These are phyloP conservation scores for Chunga burmeisteri DNA, from an alignment of 2,113 vertebrate species.

Conservation along the genomic window DNA sequence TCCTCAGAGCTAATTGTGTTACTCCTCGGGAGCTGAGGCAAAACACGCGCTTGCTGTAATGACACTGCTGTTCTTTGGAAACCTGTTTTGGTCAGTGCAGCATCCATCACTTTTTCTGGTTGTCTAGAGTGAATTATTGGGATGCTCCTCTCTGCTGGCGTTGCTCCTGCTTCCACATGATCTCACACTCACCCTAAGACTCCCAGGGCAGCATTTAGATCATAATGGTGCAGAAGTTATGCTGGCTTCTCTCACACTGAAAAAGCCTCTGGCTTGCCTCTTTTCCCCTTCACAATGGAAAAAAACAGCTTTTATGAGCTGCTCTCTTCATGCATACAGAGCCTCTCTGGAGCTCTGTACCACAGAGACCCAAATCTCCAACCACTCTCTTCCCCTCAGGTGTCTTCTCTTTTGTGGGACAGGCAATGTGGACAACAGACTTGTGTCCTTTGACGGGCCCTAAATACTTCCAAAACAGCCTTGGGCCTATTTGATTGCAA, in stretches of 20 bases:
- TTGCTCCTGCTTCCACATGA: background rate
- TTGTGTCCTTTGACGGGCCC: background rate
- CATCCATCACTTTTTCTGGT: background rate
- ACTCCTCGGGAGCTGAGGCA: background rate
- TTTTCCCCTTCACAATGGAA: background rate
- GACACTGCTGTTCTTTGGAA: background rate
- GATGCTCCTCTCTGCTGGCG: background rate
- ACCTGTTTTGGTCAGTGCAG: background rate
- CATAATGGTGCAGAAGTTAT: background rate
- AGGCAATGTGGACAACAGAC: background rate
- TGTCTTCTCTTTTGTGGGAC: background rate
- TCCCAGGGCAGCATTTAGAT: background rate
- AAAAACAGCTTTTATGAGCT: background rate
- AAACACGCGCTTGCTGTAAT: background rate
- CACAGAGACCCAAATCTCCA: background rate
- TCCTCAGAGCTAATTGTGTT: background rate
- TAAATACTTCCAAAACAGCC: background rate
- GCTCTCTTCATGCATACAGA: background rate
- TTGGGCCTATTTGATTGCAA: background rate
- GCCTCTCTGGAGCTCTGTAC: background rate
- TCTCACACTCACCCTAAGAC: background rate
- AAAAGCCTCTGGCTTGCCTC: background rate
- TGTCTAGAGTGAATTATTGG: background rate
- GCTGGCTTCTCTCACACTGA: background rate
- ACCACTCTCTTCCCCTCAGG: background rate